Conservation (phyloP, 2,797 vertebrate genomes). For the Sebastes itinus region DNA sequence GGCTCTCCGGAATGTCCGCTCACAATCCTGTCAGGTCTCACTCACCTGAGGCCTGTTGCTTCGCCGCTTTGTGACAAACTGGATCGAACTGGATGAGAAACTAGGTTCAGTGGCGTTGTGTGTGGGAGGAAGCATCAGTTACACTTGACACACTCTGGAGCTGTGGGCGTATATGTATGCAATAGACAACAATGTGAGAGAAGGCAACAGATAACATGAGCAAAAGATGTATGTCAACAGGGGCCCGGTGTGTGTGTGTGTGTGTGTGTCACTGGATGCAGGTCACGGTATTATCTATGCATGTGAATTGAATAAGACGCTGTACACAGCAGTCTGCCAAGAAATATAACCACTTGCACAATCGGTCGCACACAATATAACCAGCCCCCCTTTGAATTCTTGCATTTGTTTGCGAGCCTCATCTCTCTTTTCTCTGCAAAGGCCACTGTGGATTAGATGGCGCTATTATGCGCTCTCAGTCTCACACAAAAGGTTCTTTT, state of each 20-base stretch:
- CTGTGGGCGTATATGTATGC: neutral
- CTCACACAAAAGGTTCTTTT: constrained; percentile 21
- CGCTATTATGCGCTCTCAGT: neutral
- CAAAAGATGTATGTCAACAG: constrained; percentile 6
- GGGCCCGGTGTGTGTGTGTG: neutral
- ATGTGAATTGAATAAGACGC: neutral
- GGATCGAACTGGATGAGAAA: constrained; percentile 50
- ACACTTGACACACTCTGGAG: constrained; percentile 21
- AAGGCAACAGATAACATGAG: constrained; percentile 16
- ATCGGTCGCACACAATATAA: neutral
- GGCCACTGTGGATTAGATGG: constrained; percentile 11
- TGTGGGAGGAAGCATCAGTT: constrained; percentile 34
- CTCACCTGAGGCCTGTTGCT: constrained; percentile 40
- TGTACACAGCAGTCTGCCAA: neutral
- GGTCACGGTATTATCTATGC: neutral
- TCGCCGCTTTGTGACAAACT: constrained; percentile 42
- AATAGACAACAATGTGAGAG: constrained; percentile 18
- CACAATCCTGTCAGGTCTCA: constrained; percentile 26
- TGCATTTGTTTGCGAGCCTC: neutral
- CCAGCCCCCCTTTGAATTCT: constrained; percentile 1
- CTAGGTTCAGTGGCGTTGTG: constrained; percentile 24
- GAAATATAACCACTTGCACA: neutral
- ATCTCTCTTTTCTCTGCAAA: constrained; percentile 16
- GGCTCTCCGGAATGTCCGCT: constrained; percentile 30
- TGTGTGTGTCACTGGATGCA: neutral